Conservation (phyloP, 23 tunicate genomes). For the Trididemnum miniatum region DNA sequence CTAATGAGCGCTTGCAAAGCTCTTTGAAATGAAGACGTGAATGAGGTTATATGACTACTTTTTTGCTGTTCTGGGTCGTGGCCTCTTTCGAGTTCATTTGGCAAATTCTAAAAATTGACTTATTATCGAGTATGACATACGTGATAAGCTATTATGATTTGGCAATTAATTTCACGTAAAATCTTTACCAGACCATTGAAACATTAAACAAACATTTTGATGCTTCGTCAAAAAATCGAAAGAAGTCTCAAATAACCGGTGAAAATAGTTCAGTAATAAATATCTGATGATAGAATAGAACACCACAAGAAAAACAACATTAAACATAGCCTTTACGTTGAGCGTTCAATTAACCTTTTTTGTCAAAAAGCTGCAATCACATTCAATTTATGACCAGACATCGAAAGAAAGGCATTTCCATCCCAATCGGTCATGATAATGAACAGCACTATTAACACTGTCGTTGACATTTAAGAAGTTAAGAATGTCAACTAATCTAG, state of each 20-base stretch:
- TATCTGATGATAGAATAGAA: too few relatives aligned
- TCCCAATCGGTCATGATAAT: too few relatives aligned
- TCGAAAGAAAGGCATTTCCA: background rate
- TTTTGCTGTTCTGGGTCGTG: background rate
- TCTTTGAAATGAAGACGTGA: too few relatives aligned
- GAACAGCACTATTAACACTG: too few relatives aligned
- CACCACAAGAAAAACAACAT: background rate
- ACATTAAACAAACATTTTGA: background rate
- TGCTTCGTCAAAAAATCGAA: background rate
- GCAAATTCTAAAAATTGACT: background rate
- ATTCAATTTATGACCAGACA: background rate
- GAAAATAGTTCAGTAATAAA: too few relatives aligned
- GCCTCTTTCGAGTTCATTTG: background rate
- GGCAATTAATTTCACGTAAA: too few relatives aligned
- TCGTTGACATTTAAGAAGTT: too few relatives aligned
- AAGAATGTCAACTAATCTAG: too few relatives aligned
- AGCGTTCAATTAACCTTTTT: background rate
- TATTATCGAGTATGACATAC: too few relatives aligned
- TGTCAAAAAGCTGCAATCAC: background rate
- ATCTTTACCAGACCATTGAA: too few relatives aligned
- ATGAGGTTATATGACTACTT: background rate
- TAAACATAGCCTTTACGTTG: background rate
- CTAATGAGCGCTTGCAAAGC: too few relatives aligned
- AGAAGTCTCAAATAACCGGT: background rate
- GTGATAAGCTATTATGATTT: too few relatives aligned